Conservation (phyloP, 2,797 vertebrate genomes). For the Sibirionetta formosa region DNA sequence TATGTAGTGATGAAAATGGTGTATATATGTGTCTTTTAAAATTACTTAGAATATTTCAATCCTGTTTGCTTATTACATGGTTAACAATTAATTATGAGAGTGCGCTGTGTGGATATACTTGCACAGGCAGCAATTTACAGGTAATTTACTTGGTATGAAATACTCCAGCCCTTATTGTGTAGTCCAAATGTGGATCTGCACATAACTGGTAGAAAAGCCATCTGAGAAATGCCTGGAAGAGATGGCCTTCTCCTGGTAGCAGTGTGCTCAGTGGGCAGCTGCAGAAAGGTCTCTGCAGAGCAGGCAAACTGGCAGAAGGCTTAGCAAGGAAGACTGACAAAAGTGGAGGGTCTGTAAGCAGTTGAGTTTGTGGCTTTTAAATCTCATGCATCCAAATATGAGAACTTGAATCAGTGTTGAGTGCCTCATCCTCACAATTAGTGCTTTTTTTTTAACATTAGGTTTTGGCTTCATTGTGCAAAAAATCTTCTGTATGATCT, state of each 20-base stretch:
- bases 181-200: neutral
- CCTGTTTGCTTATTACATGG: neutral
- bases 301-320: neutral
- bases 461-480: neutral
- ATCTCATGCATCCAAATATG: rapidly evolving
- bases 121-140: neutral
- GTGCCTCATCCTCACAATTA: neutral
- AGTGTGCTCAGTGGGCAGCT: neutral
- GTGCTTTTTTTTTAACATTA: neutral
- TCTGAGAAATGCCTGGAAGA: neutral
- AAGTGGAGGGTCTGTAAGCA: neutral
- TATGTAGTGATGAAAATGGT: neutral
- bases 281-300: neutral
- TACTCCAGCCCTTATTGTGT: neutral
- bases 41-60: neutral
- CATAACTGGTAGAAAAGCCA: neutral
- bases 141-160: neutral
- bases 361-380: neutral
- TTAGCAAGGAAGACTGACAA: neutral
- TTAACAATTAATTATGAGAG: neutral
- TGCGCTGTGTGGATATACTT: neutral
- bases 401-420: neutral
- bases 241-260: neutral
- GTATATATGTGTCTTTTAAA: neutral
- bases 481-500: neutral